phyloP scores from a whole-genome alignment of 2,888 invertebrate genomes.

The Perithous albicinctus region DNA sequence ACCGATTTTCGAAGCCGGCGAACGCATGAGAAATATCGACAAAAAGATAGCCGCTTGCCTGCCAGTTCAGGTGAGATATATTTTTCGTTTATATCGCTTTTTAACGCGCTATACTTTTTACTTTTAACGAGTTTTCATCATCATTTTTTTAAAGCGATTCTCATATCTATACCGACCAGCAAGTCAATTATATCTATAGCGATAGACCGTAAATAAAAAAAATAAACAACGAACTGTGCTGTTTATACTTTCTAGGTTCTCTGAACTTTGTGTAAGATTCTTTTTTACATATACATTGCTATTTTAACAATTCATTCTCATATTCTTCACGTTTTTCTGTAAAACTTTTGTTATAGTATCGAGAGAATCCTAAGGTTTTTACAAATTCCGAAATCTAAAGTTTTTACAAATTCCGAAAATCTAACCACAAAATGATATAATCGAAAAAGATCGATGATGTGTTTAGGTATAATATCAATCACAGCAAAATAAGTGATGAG shows the following conservation, averaged over 20 bases:
- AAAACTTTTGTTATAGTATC: not conserved
- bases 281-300: not conserved
- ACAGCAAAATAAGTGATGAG: too few species aligned
- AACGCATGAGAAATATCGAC: slow-evolving; percentile 85
- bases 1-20: slow-evolving; percentile 85
- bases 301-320: not conserved
- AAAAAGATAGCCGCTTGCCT: slow-evolving; percentile 87
- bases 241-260: not conserved
- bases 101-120: not conserved
- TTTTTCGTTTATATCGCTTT: not conserved
- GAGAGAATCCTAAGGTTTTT: not conserved
- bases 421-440: slow-evolving; percentile 1
- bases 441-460: too few species aligned
- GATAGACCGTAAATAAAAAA: not conserved
- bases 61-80: slow-evolving; percentile 86
- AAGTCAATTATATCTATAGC: not conserved
- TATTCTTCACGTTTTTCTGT: too few species aligned
- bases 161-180: not conserved
- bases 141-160: not conserved
- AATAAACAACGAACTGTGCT: not conserved
- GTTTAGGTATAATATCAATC: too few species aligned
- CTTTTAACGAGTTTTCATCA: not conserved
- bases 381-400: not conserved
- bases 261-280: not conserved
- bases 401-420: not conserved